phyloP scores from a whole-genome alignment of 2,888 invertebrate genomes.

The Xestobium rufovillosum region DNA sequence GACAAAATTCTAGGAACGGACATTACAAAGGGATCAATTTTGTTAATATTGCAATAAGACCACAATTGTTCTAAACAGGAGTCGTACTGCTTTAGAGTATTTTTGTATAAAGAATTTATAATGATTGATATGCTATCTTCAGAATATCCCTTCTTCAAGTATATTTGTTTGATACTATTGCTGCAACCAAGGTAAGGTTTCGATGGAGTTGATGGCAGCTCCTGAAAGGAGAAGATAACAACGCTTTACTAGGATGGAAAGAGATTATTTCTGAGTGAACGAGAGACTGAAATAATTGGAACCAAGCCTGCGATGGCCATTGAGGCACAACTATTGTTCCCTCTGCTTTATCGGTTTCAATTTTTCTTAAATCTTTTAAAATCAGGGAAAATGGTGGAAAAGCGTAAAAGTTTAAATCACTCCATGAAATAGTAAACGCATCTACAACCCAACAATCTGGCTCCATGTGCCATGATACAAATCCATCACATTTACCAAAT shows the following conservation, averaged over 20 bases:
- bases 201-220: constrained; percentile 8
- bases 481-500: constrained; percentile 15
- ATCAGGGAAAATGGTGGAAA: too few species aligned
- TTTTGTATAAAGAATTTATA: constrained; percentile 12
- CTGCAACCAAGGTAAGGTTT: constrained; percentile 19
- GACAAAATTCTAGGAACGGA: too few species aligned
- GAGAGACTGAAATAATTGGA: constrained; percentile 3
- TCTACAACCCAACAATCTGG: constrained; percentile 19
- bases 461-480: constrained; percentile 21
- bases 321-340: background rate
- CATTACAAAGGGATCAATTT: too few species aligned
- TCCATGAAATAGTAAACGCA: too few species aligned
- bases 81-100: constrained; percentile 16
- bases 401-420: too few species aligned
- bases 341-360: too few species aligned
- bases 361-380: too few species aligned
- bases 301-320: background rate
- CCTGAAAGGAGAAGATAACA: constrained; percentile 13
- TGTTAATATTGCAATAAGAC: constrained; percentile 15
- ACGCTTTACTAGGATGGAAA: constrained; percentile 6
- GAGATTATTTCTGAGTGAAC: background rate
- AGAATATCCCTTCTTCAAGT: too few species aligned
- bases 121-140: constrained; percentile 15
- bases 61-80: constrained; percentile 14
- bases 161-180: constrained; percentile 14